These are phyloP conservation scores for Aegotheles bennettii DNA, from an alignment of 2,113 vertebrate species.

Conservation along the genomic window DNA sequence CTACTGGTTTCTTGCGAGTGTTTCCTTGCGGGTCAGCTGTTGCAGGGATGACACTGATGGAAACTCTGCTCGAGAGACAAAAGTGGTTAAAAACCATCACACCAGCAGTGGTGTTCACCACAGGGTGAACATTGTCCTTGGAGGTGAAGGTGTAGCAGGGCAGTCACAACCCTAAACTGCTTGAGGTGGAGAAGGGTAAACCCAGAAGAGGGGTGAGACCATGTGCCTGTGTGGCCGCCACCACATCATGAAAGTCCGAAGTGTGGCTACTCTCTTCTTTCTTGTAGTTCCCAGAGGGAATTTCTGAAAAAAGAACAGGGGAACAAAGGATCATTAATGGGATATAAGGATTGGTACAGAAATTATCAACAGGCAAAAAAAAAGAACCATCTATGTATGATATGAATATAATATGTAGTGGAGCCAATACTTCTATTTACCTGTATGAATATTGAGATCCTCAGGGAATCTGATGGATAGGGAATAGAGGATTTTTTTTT, in stretches of 20 bases:
- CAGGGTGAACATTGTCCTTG: no score
- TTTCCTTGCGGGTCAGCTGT: not conserved
- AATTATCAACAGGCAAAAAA: not conserved
- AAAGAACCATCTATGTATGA: no score
- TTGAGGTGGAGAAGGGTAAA: not conserved
- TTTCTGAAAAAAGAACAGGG: not conserved
- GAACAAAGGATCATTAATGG: not conserved
- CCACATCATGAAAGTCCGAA: not conserved
- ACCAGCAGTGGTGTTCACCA: not conserved
- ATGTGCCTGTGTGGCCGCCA: fast-evolving
- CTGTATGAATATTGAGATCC: fast-evolving
- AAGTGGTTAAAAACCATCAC: not conserved
- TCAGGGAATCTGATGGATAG: not conserved
- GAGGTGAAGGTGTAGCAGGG: not conserved
- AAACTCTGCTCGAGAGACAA: not conserved
- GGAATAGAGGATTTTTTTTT: not conserved
- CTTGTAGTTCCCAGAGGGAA: not conserved
- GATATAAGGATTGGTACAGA: not conserved
- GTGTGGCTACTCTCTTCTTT: not conserved
- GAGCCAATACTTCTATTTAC: not conserved
- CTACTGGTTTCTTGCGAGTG: not conserved
- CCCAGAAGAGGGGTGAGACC: not conserved
- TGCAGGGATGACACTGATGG: not conserved
- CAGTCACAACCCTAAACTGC: not conserved
- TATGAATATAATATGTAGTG: not conserved